Evolutionary conservation across 1,140 invertebrate species (phyloP).

Genomic region (Zaprionus africanus): DNA sequence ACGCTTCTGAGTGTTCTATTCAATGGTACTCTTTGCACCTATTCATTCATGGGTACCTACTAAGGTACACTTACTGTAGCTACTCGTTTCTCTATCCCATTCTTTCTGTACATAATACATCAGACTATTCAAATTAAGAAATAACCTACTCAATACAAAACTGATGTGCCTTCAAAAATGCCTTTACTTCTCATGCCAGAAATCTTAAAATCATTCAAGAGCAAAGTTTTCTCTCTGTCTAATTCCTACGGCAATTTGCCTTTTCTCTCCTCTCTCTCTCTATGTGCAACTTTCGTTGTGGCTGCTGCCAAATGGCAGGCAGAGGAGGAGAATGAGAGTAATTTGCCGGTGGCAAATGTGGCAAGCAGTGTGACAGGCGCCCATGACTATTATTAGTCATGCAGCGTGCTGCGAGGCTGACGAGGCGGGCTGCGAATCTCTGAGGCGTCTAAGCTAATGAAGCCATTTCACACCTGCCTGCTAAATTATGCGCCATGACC

Average conservation of each 20-base stretch:
- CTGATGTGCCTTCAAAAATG: too few relatives aligned
- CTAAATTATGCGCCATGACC: constrained; percentile 61
- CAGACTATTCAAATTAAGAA: too few relatives aligned
- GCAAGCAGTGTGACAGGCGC: constrained; percentile 55
- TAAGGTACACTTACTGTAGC: too few relatives aligned
- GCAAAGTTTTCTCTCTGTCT: neutral
- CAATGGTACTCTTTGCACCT: too few relatives aligned
- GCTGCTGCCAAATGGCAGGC: constrained; percentile 2
- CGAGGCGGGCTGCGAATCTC: neutral
- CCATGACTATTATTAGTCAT: constrained; percentile 70
- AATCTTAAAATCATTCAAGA: too few relatives aligned
- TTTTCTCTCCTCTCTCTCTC: neutral
- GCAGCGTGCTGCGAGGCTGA: constrained; percentile 9
- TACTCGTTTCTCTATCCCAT: too few relatives aligned
- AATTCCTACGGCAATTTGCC: constrained; percentile 3
- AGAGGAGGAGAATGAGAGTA: constrained; percentile 1
- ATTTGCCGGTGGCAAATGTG: constrained; percentile 25
- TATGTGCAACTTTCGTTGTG: constrained; percentile 33
- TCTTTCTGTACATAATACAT: too few relatives aligned
- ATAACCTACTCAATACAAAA: too few relatives aligned
- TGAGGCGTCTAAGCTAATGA: constrained; percentile 69
- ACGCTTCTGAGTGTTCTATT: too few relatives aligned
- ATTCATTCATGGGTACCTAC: too few relatives aligned
- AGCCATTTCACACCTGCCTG: constrained; percentile 80
- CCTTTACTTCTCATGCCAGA: too few relatives aligned